These are phyloP conservation scores for Labeo calbasu DNA, from an alignment of 2,797 vertebrate genomes.

Conservation along the genomic window DNA sequence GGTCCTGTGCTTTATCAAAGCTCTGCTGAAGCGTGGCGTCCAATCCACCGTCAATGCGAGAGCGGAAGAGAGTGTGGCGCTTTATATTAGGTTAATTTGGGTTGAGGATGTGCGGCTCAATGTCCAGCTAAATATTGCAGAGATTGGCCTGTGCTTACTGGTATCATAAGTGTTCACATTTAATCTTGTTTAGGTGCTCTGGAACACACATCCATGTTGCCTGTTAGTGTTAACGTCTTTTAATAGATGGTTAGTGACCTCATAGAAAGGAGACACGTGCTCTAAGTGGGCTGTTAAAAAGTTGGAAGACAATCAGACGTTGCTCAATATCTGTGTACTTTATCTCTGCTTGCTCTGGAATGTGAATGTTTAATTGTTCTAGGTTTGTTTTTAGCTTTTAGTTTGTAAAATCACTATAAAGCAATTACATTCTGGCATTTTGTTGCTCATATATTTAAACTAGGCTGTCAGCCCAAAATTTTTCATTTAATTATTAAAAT, in stretches of 20 bases:
- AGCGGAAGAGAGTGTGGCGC: conserved; percentile 58
- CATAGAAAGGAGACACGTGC: conserved; percentile 59
- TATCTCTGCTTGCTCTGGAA: conserved; percentile 72
- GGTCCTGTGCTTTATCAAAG: conserved; percentile 54
- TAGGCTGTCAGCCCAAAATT: no score
- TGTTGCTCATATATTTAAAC: conserved; percentile 34
- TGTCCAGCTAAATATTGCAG: conserved; percentile 77
- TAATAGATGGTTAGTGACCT: conserved; percentile 67
- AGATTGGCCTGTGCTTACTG: conserved; percentile 78
- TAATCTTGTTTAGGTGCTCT: conserved; percentile 63
- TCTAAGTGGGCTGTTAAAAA: conserved; percentile 55
- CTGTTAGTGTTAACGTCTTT: conserved; percentile 77
- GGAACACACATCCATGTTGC: conserved; percentile 63
- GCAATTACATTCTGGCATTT: neutral
- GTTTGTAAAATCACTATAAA: conserved; percentile 70
- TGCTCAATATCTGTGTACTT: conserved; percentile 63
- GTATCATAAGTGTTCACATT: conserved; percentile 74
- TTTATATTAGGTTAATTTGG: conserved; percentile 71
- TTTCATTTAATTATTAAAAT: no score
- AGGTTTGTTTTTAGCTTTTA: conserved; percentile 62
- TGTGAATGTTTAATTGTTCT: conserved; percentile 60
- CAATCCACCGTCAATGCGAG: conserved; percentile 12
- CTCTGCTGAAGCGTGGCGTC: conserved; percentile 46
- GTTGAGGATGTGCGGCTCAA: conserved; percentile 75
- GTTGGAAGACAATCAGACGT: conserved; percentile 62